Conservation (phyloP, 1,140 invertebrate species). For the Leptoteleia sp. region DNA sequence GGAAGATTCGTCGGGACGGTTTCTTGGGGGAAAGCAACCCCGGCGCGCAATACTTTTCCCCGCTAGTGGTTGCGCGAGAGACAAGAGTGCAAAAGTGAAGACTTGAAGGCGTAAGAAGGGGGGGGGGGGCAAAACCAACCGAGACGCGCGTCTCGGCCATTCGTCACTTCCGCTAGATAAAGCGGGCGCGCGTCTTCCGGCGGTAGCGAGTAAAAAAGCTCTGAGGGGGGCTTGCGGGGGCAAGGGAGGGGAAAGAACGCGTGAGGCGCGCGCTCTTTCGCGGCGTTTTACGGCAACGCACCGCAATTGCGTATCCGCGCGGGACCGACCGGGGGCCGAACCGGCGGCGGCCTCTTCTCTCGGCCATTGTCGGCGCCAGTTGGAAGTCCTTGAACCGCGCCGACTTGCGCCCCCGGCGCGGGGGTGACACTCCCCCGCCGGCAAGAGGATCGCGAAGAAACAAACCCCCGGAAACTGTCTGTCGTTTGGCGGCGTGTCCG, state of each 20-base stretch:
- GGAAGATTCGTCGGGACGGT: too few species aligned
- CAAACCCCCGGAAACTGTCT: conserved; percentile 40
- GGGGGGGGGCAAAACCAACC: conserved; percentile 48
- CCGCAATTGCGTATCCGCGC: conserved; percentile 41
- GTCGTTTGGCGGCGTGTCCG: conserved; percentile 26
- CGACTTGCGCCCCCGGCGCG: conserved; percentile 30
- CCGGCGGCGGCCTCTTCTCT: conserved; percentile 19
- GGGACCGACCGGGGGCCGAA: conserved; percentile 4
- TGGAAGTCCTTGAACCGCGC: conserved; percentile 29
- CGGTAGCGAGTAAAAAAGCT: conserved; percentile 60
- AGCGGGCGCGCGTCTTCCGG: conserved; percentile 65
- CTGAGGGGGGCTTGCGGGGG: too few species aligned
- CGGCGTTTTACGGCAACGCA: conserved; percentile 46
- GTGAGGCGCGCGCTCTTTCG: conserved; percentile 47
- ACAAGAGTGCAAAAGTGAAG: conserved; percentile 2
- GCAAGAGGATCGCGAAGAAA: conserved; percentile 39
- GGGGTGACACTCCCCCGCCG: conserved; percentile 16
- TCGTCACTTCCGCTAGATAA: conserved; percentile 77
- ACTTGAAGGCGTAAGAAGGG: conserved; percentile 31
- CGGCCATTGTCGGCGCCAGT: conserved; percentile 27
- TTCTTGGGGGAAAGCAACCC: too few species aligned
- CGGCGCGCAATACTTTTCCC: conserved; percentile 32
- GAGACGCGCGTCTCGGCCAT: conserved; percentile 64
- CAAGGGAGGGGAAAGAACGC: too few species aligned
- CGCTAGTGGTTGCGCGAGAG: conserved; percentile 21